phyloP scores from a whole-genome alignment of 2,888 invertebrate species.

The Drosophila rellima region DNA sequence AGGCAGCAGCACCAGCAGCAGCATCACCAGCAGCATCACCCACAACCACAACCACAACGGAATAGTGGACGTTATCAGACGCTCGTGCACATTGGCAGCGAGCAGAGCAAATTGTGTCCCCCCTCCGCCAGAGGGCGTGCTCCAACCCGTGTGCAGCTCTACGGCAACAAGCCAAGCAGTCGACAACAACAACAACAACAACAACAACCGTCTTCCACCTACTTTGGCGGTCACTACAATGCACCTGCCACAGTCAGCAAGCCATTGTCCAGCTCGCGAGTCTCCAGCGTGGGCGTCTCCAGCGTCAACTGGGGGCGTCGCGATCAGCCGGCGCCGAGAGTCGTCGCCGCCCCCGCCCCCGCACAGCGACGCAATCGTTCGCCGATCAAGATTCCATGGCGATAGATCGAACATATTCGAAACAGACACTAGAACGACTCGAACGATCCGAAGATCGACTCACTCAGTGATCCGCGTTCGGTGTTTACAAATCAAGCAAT shows the following conservation, averaged over 20 bases:
- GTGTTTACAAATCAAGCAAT: conserved; percentile 2
- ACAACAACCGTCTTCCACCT: conserved; percentile 48
- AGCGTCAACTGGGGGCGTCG: conserved; percentile 75
- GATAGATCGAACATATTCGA: conserved; percentile 65
- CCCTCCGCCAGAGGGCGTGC: conserved; percentile 59
- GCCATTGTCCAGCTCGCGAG: conserved; percentile 43
- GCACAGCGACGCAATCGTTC: conserved; percentile 83
- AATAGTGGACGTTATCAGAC: conserved; percentile 80
- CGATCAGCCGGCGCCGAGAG: conserved; percentile 56
- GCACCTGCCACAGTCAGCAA: conserved; percentile 47
- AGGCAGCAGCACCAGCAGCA: conserved; percentile 10
- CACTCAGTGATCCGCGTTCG: conserved; percentile 16
- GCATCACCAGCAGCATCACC: conserved; percentile 19
- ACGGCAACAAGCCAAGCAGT: conserved; percentile 66
- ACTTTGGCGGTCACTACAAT: conserved; percentile 76
- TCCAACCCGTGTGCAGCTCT: conserved; percentile 77
- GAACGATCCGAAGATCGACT: conserved; percentile 28
- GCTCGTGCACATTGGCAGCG: conserved; percentile 82
- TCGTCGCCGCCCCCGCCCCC: conserved; percentile 62
- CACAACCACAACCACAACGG: conserved; percentile 19
- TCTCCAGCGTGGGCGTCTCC: conserved; percentile 38
- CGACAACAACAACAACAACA: conserved; percentile 28
- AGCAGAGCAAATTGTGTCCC: conserved; percentile 37
- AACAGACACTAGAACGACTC: conserved; percentile 16
- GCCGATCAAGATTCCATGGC: conserved; percentile 85